Conservation (phyloP, 2,797 vertebrate species). For the Dromococcyx pavoninus region DNA sequence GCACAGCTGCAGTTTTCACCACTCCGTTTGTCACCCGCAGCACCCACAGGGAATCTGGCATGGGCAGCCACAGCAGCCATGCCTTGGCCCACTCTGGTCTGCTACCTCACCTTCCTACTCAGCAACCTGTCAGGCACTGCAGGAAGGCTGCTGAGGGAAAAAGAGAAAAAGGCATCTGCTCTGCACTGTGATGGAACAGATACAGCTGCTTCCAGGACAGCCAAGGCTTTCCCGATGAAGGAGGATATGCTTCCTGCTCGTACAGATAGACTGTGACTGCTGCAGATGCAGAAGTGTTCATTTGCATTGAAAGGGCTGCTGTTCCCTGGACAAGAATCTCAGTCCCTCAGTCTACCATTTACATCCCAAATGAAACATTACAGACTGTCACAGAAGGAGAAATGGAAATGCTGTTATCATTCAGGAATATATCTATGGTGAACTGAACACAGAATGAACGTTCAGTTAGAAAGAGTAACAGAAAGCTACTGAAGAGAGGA, state of each 20-base stretch:
- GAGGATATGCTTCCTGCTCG: rapidly evolving
- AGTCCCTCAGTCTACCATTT: neutral
- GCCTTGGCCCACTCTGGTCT: neutral
- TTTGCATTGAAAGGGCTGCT: neutral
- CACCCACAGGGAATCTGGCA: neutral
- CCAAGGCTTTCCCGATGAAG: neutral
- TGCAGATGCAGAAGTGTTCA: neutral
- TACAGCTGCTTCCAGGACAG: neutral
- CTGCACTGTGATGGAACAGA: neutral
- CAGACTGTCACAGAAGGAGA: neutral
- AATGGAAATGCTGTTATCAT: neutral
- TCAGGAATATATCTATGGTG: neutral
- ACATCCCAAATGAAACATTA: neutral
- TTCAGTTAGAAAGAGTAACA: neutral
- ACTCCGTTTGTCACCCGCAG: neutral
- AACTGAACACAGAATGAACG: neutral
- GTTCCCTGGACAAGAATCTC: neutral
- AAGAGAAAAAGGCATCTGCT: neutral
- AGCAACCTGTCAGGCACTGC: neutral
- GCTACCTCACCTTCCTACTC: neutral
- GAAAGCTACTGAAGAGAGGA: neutral
- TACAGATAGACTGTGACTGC: neutral
- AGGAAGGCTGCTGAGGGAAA: neutral
- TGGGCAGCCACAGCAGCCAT: neutral
- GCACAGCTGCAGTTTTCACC: neutral